Base-by-base conservation (phyloP, 2,888 invertebrate species). In the Clostera curtula region DNA sequence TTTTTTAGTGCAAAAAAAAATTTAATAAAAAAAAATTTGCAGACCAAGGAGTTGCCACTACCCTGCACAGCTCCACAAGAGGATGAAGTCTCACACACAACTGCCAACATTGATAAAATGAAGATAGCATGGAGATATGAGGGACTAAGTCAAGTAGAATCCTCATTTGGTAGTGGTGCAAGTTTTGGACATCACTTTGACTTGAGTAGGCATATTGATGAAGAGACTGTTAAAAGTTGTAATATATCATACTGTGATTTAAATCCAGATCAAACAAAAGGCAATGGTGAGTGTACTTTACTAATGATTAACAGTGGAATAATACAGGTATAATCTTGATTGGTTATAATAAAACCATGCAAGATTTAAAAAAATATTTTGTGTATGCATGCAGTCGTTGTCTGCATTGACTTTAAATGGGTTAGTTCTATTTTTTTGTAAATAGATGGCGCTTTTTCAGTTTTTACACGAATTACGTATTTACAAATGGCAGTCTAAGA, bases 51-150 rank as follows among this genome's bases (percentile, higher is more conserved):
- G 48, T 49, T 82, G 17, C 83, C 82, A 7, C 49, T 92, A 25
- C 87, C 89, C 12, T 85, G 86, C 19, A 46, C 60, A 23, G 51
- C 50, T 34, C 73, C 85, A 27, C 73, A 79, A 36, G 70, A 77
- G 30, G 79, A 79, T 46, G 83, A 83, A 36, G 41, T 49, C 24
- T 67, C 52, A 15, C 43, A 61, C 22, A 52, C 48, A 10, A 31
- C 48, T 12, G 44, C 45, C 14, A 56, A 53, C 32, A 57, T 74
- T 17, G 86, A 87, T 41, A 88, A 90, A 46, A 89, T 96, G 89
- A 90, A 91, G 63, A 96, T 96, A 63, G 96, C 96, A 1, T 96
- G 96, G 93, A 85, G 96, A 33, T 96, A 96, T 69, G 91, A 93
- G 59, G 90, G 93, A 37, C 84, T 93, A 43, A 87, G 87, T 14